Base-by-base conservation (phyloP, 2,888 invertebrate genomes). In the Poecilobothrus nobilitatus region DNA sequence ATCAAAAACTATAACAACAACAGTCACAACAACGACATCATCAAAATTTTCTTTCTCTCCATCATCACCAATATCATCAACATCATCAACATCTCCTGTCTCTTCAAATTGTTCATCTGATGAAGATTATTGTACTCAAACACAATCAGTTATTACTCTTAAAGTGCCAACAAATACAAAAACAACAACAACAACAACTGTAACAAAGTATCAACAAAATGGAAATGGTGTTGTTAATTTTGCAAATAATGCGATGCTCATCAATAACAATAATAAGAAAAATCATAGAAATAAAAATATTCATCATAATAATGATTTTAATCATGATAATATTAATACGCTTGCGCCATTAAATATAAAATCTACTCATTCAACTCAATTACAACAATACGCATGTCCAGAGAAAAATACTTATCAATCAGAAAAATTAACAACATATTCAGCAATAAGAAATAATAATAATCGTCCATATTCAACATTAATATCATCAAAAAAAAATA, bases 391-490 rank as follows among this genome's bases (percentile, higher is more conserved):
- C 64, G 64, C 64, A 22, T 64, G 64, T 64, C 33, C 69, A 72
- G 71, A 69, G 73, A 71, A 72, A 72, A 71, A 72, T 73, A 69
- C 70, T 12, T 41, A 41, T 41, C 9, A 41, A 41, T 8, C 1
- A 73, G 74, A 72, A 74, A 74, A 73, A 74, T 72, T 72, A 72
- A 69, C 72, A 69, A 71, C 75, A 74, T 72, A 72, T 73, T 73
- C 73, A 73, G 71, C 77, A 67, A 75, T 71, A 68, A 71, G 70
- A 34, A 65, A 44, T 66, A 65, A 27, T 63, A 66, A 74, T 76
- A 75, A 76, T 72, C 72, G 76, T 78, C 76, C 82, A 77, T 82
- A 80, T 6, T 65, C 69, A 4, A 70, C 71, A 67, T 71, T 74
- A 64, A 71, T 75, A 53, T 74, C 76, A 68, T 69, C 74, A 70